These are phyloP conservation scores for Rattus rattus DNA, from an alignment of 2,113 vertebrate species.

Conservation along the genomic window DNA sequence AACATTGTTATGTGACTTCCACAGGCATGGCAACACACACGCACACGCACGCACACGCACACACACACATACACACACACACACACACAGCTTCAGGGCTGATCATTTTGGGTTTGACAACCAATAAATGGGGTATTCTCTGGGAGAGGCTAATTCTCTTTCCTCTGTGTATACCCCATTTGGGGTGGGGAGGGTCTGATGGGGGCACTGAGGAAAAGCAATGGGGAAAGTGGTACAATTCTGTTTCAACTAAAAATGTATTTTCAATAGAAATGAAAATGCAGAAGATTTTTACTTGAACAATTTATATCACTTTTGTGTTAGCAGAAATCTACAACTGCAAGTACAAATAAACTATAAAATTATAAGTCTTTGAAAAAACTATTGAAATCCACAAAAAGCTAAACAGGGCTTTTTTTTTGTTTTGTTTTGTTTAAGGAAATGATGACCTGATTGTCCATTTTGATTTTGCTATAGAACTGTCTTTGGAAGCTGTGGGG, in stretches of 20 bases:
- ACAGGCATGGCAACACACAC: background rate
- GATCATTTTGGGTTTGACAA: background rate
- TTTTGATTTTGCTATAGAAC: background rate
- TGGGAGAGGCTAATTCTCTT: background rate
- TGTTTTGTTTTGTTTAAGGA: conserved; percentile 1
- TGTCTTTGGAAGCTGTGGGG: background rate
- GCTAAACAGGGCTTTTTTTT: background rate
- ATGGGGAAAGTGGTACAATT: background rate
- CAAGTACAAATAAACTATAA: background rate
- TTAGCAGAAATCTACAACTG: background rate
- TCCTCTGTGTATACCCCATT: background rate
- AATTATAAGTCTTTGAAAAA: background rate
- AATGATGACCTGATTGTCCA: background rate
- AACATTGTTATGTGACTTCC: background rate
- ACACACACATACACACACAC: background rate
- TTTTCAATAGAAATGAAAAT: background rate
- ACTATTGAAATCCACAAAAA: background rate
- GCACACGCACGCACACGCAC: background rate
- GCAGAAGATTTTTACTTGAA: background rate
- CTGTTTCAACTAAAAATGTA: background rate
- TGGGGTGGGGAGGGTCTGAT: background rate
- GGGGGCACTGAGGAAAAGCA: background rate
- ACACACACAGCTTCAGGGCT: background rate
- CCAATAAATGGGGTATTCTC: background rate
- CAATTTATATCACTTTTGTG: background rate